Evolutionary conservation across 1,140 invertebrate species (phyloP).

Genomic region (Stegodyphus mimosarum): DNA sequence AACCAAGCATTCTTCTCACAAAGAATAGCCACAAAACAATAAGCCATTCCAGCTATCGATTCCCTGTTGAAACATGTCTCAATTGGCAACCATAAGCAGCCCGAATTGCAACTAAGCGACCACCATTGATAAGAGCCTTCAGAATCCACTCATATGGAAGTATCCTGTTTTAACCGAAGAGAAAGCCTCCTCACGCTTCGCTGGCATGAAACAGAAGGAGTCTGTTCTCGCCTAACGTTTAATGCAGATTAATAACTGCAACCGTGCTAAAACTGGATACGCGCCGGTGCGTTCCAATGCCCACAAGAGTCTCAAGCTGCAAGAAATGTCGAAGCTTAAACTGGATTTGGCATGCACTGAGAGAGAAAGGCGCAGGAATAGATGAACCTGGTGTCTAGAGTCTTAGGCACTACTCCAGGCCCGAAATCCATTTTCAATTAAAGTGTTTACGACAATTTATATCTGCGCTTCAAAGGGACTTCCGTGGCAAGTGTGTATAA

Average conservation of each 20-base stretch:
- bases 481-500: too few relatives aligned
- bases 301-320: neutral
- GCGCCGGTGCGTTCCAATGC: slow-evolving; percentile 40
- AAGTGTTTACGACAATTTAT: slow-evolving; percentile 38
- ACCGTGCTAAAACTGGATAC: slow-evolving; percentile 6
- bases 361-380: slow-evolving; percentile 15
- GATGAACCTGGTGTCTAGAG: neutral
- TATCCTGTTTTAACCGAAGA: slow-evolving; percentile 11
- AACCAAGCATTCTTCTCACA: too few relatives aligned
- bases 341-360: slow-evolving; percentile 32
- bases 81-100: too few relatives aligned
- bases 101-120: neutral
- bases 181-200: slow-evolving; percentile 15
- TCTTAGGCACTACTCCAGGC: neutral
- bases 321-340: slow-evolving; percentile 48
- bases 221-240: slow-evolving; percentile 12
- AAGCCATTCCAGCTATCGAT: too few relatives aligned
- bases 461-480: neutral
- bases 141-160: slow-evolving; percentile 9
- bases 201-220: slow-evolving; percentile 38
- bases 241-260: slow-evolving; percentile 47
- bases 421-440: slow-evolving; percentile 56
- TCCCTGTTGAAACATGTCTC: too few relatives aligned
- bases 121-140: slow-evolving; percentile 14
- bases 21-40: too few relatives aligned